These are phyloP conservation scores for Lapara coniferarum DNA, from an alignment of 2,888 invertebrate genomes.

Conservation along the genomic window DNA sequence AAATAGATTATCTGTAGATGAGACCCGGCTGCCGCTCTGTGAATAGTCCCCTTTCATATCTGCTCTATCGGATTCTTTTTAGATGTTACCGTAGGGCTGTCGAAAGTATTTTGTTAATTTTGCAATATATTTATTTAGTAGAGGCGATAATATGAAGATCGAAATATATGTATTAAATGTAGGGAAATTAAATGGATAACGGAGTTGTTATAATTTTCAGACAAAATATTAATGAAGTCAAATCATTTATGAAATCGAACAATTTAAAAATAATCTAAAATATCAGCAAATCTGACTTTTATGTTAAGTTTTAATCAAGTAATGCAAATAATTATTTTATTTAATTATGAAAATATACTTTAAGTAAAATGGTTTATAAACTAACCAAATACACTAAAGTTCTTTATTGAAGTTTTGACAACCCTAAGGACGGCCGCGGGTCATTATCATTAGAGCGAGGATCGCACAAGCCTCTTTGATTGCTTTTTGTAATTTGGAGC, in stretches of 20 bases:
- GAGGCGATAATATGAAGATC: no score
- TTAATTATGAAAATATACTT: no score
- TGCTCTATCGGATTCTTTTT: conserved; percentile 68
- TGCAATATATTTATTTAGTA: neutral
- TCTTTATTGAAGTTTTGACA: conserved; percentile 3
- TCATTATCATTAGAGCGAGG: conserved; percentile 67
- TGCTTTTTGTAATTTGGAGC: conserved; percentile 73
- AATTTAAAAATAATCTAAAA: no score
- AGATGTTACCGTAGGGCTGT: conserved; percentile 38
- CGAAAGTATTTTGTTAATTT: conserved; percentile 17
- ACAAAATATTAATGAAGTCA: no score
- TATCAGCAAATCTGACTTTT: no score
- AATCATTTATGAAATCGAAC: no score
- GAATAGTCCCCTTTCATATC: conserved; percentile 70
- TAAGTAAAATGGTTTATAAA: no score
- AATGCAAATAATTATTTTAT: no score
- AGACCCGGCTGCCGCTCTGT: conserved; percentile 69
- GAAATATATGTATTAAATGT: no score
- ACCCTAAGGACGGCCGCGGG: conserved; percentile 43
- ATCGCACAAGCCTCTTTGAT: conserved; percentile 69
- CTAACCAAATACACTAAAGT: neutral
- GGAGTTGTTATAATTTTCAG: no score
- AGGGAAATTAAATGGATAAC: no score
- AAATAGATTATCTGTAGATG: conserved; percentile 81
- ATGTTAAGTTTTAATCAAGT: no score